phyloP scores from a whole-genome alignment of 2,113 vertebrate species.

The Neolamprologus sp. region DNA sequence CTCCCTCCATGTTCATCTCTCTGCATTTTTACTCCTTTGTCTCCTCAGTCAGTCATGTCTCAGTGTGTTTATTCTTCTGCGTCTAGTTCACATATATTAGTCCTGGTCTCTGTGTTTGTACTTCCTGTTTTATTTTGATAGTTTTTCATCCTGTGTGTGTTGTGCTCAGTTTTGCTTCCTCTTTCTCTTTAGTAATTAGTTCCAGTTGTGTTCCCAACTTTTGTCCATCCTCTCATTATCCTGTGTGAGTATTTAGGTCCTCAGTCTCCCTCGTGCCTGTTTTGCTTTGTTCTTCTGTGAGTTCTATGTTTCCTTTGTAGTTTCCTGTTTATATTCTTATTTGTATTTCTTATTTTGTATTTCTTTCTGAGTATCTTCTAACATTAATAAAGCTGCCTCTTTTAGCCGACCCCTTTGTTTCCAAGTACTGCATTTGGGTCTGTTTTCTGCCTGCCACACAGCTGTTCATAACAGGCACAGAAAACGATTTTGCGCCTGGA shows the following conservation, averaged over 20 bases:
- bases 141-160: background rate
- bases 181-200: background rate
- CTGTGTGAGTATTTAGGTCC: background rate
- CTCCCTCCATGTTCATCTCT: background rate
- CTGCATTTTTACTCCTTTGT: background rate
- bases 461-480: rapidly evolving
- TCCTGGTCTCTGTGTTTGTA: rapidly evolving
- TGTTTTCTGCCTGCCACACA: rapidly evolving
- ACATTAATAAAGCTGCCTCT: background rate
- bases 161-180: background rate
- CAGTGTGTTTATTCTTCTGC: background rate
- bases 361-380: background rate
- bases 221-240: background rate
- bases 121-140: background rate
- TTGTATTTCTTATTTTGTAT: background rate
- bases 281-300: background rate
- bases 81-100: background rate
- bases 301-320: rapidly evolving
- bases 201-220: background rate
- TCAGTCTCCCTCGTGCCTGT: rapidly evolving
- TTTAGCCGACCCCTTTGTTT: background rate
- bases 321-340: background rate
- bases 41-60: background rate
- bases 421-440: background rate
- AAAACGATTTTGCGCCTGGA: rapidly evolving